These are phyloP conservation scores for Dolichomitus sp. DNA, from an alignment of 2,888 invertebrate genomes.

Conservation along the genomic window DNA sequence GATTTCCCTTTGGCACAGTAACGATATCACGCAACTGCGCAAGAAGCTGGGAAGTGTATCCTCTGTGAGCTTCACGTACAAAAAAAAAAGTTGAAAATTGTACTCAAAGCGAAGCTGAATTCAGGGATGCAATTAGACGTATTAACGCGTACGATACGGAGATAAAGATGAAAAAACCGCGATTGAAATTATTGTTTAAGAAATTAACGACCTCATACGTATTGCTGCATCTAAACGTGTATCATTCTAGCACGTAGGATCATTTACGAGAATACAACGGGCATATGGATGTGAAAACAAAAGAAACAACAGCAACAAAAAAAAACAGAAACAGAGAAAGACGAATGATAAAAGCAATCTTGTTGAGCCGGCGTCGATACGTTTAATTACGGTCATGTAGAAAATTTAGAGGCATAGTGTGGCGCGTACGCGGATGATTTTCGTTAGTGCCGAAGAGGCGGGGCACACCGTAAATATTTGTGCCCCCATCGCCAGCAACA, in stretches of 20 bases:
- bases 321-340: constrained; percentile 7
- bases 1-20: constrained; percentile 63
- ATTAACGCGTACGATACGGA: constrained; percentile 35
- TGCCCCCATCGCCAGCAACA: constrained; percentile 25
- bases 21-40: constrained; percentile 54
- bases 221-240: constrained; percentile 58
- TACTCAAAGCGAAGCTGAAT: constrained; percentile 2
- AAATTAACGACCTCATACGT: constrained; percentile 68
- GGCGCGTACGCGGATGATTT: constrained; percentile 30
- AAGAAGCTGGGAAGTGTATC: constrained; percentile 37
- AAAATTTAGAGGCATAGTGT: constrained; percentile 24
- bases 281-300: constrained; percentile 22
- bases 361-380: constrained; percentile 55
- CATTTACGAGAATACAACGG: constrained; percentile 49
- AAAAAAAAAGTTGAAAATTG: neutral
- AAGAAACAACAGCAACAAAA: constrained; percentile 25
- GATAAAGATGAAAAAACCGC: constrained; percentile 14
- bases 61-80: constrained; percentile 4
- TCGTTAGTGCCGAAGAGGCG: constrained; percentile 9
- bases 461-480: constrained; percentile 5
- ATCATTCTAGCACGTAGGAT: constrained; percentile 46
- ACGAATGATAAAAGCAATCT: constrained; percentile 61
- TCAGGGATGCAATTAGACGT: constrained; percentile 47
- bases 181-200: constrained; percentile 41
- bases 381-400: constrained; percentile 54